Evolutionary conservation across 2,888 invertebrate species (phyloP).

Genomic region (Cristatella mucedo): DNA sequence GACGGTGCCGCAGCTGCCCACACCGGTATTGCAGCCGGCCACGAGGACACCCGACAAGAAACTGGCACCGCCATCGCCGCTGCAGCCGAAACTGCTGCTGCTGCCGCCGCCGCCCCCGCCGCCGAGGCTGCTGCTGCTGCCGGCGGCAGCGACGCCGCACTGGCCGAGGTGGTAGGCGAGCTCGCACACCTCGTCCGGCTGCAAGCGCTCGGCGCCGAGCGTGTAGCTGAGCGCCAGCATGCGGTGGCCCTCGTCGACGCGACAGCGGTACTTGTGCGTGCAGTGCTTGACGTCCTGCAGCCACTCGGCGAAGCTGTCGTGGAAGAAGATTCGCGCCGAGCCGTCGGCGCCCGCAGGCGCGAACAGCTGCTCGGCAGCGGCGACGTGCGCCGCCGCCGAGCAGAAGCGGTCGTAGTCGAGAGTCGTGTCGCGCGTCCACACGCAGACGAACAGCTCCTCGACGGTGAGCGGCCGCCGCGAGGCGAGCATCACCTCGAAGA

Average conservation of each 20-base stretch:
- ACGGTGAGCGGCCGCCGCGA: conserved; percentile 63
- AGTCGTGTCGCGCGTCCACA: conserved; percentile 59
- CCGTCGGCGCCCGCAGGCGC: conserved; percentile 57
- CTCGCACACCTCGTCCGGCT: conserved; percentile 39
- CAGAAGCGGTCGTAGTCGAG: too few relatives aligned
- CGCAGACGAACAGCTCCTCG: conserved; percentile 60
- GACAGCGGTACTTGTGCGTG: conserved; percentile 71
- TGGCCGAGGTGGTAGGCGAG: conserved; percentile 42
- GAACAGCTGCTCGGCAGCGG: conserved; percentile 25
- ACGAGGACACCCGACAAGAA: too few relatives aligned
- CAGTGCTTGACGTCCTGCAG: conserved; percentile 91
- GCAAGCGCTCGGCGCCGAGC: conserved; percentile 44
- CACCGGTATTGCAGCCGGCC: too few relatives aligned
- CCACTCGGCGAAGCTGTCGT: conserved; percentile 89
- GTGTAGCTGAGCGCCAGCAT: conserved; percentile 47
- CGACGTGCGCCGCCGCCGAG: conserved; percentile 24
- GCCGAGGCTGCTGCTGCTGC: too few relatives aligned
- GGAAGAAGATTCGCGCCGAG: conserved; percentile 53
- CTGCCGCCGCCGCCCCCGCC: too few relatives aligned
- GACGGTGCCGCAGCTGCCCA: too few relatives aligned
- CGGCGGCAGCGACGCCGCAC: conserved; percentile 26
- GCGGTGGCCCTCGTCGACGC: conserved; percentile 58
- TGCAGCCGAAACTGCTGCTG: too few relatives aligned
- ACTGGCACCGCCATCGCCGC: too few relatives aligned
- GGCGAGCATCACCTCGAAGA: conserved; percentile 71